phyloP scores from a whole-genome alignment of 2,888 invertebrate species.

The Pheosia gnoma region DNA sequence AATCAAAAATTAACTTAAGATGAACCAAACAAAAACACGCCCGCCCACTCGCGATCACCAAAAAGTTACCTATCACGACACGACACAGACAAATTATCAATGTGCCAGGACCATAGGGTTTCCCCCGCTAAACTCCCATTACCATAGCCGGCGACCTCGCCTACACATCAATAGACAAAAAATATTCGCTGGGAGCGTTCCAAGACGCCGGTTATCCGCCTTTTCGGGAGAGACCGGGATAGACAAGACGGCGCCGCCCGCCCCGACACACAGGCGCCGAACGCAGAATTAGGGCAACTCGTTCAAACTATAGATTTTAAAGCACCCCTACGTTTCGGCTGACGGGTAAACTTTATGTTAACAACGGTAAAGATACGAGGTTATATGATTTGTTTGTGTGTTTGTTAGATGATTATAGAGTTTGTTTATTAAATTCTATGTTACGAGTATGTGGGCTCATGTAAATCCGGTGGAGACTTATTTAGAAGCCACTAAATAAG shows the following conservation, averaged over 20 bases:
- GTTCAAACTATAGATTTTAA: constrained; percentile 19
- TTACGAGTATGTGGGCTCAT: no score
- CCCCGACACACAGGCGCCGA: constrained; percentile 63
- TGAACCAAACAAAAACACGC: constrained; percentile 37
- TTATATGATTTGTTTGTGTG: constrained; percentile 7
- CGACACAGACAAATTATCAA: constrained; percentile 76
- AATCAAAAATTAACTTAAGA: constrained; percentile 12
- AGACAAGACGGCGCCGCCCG: constrained; percentile 79
- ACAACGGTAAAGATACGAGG: constrained; percentile 13
- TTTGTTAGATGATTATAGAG: neutral
- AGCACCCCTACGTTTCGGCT: constrained; percentile 29
- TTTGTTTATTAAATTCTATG: no score
- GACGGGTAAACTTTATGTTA: constrained; percentile 14
- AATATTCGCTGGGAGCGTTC: constrained; percentile 76
- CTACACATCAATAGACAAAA: constrained; percentile 76
- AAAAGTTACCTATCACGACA: constrained; percentile 60
- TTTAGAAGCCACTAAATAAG: no score
- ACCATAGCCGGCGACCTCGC: constrained; percentile 80
- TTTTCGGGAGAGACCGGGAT: constrained; percentile 53
- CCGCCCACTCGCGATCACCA: constrained; percentile 27
- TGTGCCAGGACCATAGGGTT: constrained; percentile 70
- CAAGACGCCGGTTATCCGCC: constrained; percentile 67
- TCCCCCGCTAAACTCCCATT: constrained; percentile 67
- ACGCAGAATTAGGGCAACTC: constrained; percentile 38
- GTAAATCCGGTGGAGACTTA: no score